Conservation (phyloP, 64 coral and sea anemone species). For the Orbicella faveolata region DNA sequence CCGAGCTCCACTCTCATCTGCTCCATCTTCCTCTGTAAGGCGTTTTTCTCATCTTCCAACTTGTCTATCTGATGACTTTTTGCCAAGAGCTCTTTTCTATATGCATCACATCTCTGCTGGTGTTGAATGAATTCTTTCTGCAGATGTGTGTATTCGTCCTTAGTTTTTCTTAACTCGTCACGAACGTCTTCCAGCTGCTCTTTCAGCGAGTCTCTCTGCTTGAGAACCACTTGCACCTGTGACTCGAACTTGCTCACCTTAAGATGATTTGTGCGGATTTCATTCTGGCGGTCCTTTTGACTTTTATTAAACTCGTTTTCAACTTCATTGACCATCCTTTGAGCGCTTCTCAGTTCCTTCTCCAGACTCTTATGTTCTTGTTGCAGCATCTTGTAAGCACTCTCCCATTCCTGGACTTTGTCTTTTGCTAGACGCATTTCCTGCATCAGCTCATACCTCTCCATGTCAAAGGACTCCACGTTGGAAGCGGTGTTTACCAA, state of each 20-base stretch:
- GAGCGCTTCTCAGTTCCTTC: slow-evolving; percentile 55
- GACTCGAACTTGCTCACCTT: slow-evolving; percentile 85
- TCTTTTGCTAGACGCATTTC: slow-evolving; percentile 64
- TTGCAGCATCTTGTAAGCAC: slow-evolving; percentile 67
- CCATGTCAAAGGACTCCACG: slow-evolving; percentile 57
- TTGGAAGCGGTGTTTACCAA: slow-evolving; percentile 36
- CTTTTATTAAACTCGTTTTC: slow-evolving; percentile 65
- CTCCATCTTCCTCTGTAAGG: slow-evolving; percentile 52
- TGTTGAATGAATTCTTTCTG: slow-evolving; percentile 92
- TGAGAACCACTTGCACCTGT: slow-evolving; percentile 84
- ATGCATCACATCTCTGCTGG: slow-evolving; percentile 84
- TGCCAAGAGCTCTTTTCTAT: slow-evolving; percentile 77
- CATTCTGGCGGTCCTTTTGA: slow-evolving; percentile 57
- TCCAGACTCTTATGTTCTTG: slow-evolving; percentile 73
- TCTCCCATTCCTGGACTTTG: slow-evolving; percentile 67
- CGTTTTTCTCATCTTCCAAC: slow-evolving; percentile 60
- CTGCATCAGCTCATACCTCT: slow-evolving; percentile 56
- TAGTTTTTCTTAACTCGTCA: slow-evolving; percentile 65
- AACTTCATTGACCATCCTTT: slow-evolving; percentile 45
- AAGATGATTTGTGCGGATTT: slow-evolving; percentile 69
- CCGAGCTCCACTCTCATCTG: slow-evolving; percentile 56
- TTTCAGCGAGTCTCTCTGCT: slow-evolving; percentile 80
- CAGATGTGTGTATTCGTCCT: slow-evolving; percentile 68
- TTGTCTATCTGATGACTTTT: slow-evolving; percentile 79
- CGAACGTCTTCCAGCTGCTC: slow-evolving; percentile 78